Evolutionary conservation across 2,113 vertebrate species (phyloP).

Genomic region (Neolamprologus ventralis): DNA sequence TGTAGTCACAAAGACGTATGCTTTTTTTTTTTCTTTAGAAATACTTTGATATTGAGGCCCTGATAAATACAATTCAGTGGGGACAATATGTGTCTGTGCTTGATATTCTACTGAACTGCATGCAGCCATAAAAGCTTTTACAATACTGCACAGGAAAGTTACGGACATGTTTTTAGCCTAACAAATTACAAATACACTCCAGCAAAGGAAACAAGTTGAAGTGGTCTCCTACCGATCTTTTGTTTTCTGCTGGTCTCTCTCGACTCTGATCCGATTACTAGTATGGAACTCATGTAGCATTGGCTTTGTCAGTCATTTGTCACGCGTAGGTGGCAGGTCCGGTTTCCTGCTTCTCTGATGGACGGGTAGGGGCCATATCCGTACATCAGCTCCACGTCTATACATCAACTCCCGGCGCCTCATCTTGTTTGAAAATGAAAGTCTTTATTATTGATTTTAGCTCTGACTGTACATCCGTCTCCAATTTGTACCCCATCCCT

Average conservation of each 20-base stretch:
- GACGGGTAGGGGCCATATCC: background rate
- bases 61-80: background rate
- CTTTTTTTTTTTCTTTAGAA: background rate
- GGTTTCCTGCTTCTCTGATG: conserved; percentile 25
- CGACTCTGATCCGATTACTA: conserved; percentile 27
- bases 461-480: conserved; percentile 53
- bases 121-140: background rate
- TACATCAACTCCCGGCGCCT: conserved; percentile 32
- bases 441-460: conserved; percentile 64
- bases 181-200: background rate
- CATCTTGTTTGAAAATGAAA: conserved; percentile 60
- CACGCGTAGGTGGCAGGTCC: conserved; percentile 9
- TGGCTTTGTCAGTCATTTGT: conserved; percentile 20
- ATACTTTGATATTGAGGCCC: background rate
- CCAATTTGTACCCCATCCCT: conserved; percentile 37
- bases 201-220: background rate
- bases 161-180: background rate
- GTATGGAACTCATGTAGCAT: background rate
- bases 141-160: background rate
- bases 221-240: background rate
- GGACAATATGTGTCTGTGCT: background rate
- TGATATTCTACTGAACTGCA: background rate
- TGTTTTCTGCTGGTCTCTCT: conserved; percentile 3
- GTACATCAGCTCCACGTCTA: conserved; percentile 17
- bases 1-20: background rate